Percentiles rank a stretch among this genome's conserved stretches.
Conservation (phyloP, 2,113 vertebrate genomes). For the Passer domesticus region DNA sequence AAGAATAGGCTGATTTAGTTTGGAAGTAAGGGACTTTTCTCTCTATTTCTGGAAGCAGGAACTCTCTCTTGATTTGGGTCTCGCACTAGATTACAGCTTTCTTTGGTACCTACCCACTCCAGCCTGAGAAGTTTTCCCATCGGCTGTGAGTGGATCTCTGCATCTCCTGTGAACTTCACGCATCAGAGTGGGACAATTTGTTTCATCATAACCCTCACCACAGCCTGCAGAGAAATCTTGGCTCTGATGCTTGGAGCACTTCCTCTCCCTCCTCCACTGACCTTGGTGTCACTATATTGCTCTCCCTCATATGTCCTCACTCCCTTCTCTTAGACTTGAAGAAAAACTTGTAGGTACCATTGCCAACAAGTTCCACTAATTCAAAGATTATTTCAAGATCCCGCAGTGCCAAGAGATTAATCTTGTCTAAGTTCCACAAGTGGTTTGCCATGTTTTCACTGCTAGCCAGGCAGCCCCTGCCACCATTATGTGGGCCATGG, state of each 20-base stretch:
- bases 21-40: background rate
- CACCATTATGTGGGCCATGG: rapidly evolving
- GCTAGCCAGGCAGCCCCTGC: rapidly evolving
- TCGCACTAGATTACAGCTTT: background rate
- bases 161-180: no score
- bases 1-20: background rate
- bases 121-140: background rate
- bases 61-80: background rate
- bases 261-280: background rate
- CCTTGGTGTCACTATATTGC: background rate
- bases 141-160: background rate
- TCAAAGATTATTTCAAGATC: background rate
- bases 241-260: background rate
- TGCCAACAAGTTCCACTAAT: background rate
- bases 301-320: background rate
- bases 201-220: no score
- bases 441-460: rapidly evolving
- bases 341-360: background rate
- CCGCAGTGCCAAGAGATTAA: rapidly evolving
- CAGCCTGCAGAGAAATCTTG: background rate
- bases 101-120: no score
- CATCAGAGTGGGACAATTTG: no score
- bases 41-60: background rate
- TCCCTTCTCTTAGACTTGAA: background rate
- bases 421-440: rapidly evolving